Percentiles rank a stretch among this genome's conserved stretches.
Evolutionary conservation across 2,113 vertebrate genomes (phyloP).

Genomic region (Dasyurus viverrinus): DNA sequence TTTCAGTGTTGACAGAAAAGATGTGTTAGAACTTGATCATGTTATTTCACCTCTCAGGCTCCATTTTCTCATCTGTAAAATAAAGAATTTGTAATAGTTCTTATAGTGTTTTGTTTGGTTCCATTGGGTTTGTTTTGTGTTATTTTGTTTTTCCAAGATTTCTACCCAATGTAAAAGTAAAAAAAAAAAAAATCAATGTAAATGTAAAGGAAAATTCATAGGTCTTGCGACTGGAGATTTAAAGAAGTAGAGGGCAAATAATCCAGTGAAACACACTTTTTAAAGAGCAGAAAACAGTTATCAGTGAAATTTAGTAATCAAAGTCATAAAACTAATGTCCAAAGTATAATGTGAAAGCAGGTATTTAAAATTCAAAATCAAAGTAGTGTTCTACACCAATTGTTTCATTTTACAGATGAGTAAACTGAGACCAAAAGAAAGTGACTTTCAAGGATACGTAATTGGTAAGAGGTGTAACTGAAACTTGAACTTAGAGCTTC

Average conservation of each 20-base stretch:
- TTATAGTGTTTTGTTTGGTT: neutral
- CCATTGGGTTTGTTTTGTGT: no score
- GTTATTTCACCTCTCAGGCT: neutral
- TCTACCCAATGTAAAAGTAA: neutral
- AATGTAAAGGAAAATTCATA: neutral
- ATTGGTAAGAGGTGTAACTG: neutral
- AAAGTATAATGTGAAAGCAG: neutral
- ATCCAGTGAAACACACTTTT: neutral
- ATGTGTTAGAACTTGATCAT: neutral
- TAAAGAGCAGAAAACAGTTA: neutral
- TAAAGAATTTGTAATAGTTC: neutral
- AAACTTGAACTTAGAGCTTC: neutral
- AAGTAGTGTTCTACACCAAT: neutral
- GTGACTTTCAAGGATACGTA: neutral
- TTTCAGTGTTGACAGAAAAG: neutral
- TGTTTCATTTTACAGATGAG: neutral
- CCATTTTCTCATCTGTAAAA: neutral
- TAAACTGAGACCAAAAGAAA: neutral
- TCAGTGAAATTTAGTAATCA: neutral
- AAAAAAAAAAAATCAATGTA: neutral
- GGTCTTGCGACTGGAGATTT: neutral
- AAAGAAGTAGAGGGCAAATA: neutral
- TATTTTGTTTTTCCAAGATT: no score
- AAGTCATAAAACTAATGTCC: neutral
- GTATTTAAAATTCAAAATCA: neutral